These are phyloP conservation scores for Odontamblyopus rebecca DNA, from an alignment of 2,797 vertebrate genomes.

Conservation along the genomic window DNA sequence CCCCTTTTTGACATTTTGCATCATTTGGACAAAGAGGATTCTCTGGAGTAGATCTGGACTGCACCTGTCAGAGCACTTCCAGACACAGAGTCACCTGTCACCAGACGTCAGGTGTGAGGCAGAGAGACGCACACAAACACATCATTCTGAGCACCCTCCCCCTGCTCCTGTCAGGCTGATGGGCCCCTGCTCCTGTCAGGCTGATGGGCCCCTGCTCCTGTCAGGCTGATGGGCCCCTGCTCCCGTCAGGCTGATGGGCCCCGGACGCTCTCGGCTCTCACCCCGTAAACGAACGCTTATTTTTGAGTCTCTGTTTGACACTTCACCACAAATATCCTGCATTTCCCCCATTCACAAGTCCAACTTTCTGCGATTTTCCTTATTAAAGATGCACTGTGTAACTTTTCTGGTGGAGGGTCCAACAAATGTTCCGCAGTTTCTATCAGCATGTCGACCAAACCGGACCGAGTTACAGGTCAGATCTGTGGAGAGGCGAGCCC, in stretches of 20 bases:
- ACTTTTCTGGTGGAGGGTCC: too few relatives aligned
- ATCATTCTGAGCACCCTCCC: background rate
- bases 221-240: too few relatives aligned
- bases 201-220: constrained; percentile 4
- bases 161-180: background rate
- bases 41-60: background rate
- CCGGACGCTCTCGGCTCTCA: background rate
- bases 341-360: background rate
- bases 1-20: background rate
- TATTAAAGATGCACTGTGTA: too few relatives aligned
- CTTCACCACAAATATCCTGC: background rate
- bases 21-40: background rate
- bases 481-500: too few relatives aligned
- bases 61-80: background rate
- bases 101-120: background rate
- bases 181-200: background rate
- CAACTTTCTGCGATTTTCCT: background rate
- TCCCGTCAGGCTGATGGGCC: background rate
- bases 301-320: background rate
- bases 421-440: too few relatives aligned
- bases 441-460: too few relatives aligned
- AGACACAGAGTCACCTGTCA: background rate
- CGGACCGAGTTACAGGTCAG: too few relatives aligned
- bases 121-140: background rate
- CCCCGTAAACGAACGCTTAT: constrained; percentile 1